Percentiles rank a stretch among this genome's conserved stretches.
phyloP scores from a whole-genome alignment of 2,888 invertebrate species.

The Pristionchus fissidentatus region DNA sequence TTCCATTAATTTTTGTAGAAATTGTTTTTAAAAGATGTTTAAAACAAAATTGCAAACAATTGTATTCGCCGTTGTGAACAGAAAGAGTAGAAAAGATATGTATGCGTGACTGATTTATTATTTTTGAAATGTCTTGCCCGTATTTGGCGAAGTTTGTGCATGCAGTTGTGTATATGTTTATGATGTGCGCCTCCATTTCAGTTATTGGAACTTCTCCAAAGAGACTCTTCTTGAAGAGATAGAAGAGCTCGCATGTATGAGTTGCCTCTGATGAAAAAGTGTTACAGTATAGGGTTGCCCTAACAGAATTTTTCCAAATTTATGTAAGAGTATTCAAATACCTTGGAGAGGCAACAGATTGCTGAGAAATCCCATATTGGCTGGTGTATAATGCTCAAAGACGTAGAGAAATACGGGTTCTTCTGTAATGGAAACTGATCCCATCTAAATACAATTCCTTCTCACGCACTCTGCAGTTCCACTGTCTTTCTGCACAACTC shows the following conservation, averaged over 20 bases:
- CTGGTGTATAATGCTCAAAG: neutral
- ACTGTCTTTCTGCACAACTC: neutral
- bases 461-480: neutral
- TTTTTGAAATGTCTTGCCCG: neutral
- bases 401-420: slow-evolving; percentile 13
- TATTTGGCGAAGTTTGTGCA: slow-evolving; percentile 16
- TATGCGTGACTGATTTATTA: neutral
- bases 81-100: no score
- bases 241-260: slow-evolving; percentile 8
- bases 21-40: no score
- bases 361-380: neutral
- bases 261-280: no score
- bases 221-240: neutral
- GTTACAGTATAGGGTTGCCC: no score
- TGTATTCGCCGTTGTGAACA: no score
- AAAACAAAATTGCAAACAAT: no score
- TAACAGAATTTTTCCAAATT: neutral
- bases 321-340: neutral
- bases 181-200: neutral
- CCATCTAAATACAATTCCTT: neutral
- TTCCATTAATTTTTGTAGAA: no score
- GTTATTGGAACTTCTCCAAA: neutral
- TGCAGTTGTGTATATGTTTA: neutral
- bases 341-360: neutral
- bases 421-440: neutral